phyloP scores from a whole-genome alignment of 2,113 vertebrate species.

The Bubo bubo region DNA sequence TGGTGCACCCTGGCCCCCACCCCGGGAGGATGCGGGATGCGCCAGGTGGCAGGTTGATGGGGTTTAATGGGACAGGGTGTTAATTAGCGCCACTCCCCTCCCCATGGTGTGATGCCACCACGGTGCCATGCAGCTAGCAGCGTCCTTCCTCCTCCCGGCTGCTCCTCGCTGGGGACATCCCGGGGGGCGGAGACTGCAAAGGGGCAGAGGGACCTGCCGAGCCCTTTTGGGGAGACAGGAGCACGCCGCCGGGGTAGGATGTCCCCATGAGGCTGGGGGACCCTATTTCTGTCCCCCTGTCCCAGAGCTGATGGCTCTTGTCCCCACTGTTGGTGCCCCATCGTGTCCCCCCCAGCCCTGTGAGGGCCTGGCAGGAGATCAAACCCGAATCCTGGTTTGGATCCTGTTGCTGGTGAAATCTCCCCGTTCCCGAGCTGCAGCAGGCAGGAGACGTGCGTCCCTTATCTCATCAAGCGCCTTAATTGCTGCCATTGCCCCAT shows the following conservation, averaged over 20 bases:
- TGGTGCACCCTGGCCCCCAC: background rate
- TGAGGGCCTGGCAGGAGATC: background rate
- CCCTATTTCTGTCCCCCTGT: background rate
- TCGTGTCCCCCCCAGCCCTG: background rate
- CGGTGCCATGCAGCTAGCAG: background rate
- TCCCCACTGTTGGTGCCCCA: background rate
- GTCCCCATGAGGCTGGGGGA: background rate
- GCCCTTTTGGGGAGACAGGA: background rate
- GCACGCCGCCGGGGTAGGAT: background rate
- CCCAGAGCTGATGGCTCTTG: background rate
- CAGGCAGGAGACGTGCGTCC: fast-evolving
- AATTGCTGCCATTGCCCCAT: background rate
- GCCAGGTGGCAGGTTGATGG: background rate
- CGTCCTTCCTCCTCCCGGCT: background rate
- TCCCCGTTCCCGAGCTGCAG: background rate
- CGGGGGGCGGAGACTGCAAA: background rate
- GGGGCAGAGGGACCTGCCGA: background rate
- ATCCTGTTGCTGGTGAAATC: background rate
- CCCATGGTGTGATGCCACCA: background rate
- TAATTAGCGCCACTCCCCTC: background rate
- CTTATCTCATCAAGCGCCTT: background rate
- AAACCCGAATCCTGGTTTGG: background rate
- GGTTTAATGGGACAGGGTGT: background rate
- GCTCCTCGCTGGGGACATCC: background rate
- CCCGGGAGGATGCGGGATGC: background rate